Conservation (phyloP, 2,113 vertebrate genomes). For the Salvelinus fontinalis region DNA sequence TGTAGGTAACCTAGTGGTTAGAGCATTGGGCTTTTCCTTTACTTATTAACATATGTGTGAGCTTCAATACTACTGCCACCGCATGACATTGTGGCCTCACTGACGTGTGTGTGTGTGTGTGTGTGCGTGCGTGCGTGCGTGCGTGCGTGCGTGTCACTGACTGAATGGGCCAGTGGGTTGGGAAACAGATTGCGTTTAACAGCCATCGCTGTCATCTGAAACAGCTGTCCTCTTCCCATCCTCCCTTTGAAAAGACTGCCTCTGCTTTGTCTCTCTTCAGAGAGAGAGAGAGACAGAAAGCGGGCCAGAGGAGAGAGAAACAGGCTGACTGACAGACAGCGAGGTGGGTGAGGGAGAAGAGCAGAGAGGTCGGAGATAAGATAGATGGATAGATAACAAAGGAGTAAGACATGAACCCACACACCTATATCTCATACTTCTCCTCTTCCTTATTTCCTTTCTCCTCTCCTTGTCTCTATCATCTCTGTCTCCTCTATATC, state of each 20-base stretch:
- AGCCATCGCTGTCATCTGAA: conserved; percentile 82
- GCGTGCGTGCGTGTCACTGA: conserved; percentile 36
- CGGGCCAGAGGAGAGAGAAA: background rate
- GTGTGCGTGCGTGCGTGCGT: conserved; percentile 23
- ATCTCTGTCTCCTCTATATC: conserved; percentile 16
- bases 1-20: background rate
- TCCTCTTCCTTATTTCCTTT: background rate
- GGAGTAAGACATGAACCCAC: background rate
- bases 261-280: conserved; percentile 73
- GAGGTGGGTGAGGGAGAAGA: conserved; percentile 17
- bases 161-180: conserved; percentile 73
- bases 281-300: conserved; percentile 20
- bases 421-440: conserved; percentile 6
- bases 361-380: conserved; percentile 17
- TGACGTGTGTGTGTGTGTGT: conserved; percentile 27
- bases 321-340: background rate
- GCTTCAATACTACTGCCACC: conserved; percentile 50
- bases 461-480: background rate
- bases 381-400: background rate
- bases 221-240: conserved; percentile 81
- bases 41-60: conserved; percentile 32
- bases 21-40: too few species aligned
- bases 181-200: conserved; percentile 79
- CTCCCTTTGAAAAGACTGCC: conserved; percentile 72
- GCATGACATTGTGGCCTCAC: conserved; percentile 57